Conservation (phyloP, 2,113 vertebrate species). For the Leucopsar rothschildi region DNA sequence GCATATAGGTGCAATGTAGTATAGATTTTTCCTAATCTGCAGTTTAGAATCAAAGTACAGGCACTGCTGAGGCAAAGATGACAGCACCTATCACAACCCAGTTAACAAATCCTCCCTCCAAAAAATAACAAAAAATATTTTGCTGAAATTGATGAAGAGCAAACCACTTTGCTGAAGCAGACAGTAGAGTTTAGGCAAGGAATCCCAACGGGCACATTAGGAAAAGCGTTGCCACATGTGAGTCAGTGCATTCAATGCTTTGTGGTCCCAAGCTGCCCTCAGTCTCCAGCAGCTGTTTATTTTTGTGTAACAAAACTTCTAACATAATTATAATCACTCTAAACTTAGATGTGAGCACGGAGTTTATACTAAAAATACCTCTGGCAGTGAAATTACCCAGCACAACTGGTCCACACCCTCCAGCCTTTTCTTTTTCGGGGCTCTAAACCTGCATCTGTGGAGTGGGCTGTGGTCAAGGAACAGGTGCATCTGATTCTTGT, state of each 20-base stretch:
- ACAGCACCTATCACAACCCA: background rate
- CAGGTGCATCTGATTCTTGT: constrained; percentile 24
- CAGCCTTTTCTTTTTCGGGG: background rate
- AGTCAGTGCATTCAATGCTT: background rate
- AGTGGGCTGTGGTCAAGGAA: background rate
- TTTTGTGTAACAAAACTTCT: constrained; percentile 25
- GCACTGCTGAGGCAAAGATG: background rate
- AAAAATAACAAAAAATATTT: background rate
- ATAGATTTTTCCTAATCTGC: too few relatives aligned
- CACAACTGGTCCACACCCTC: background rate
- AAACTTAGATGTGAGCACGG: constrained; percentile 4
- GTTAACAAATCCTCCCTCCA: background rate
- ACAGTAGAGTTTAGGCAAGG: background rate
- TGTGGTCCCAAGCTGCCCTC: background rate
- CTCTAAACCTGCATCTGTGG: background rate
- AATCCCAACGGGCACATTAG: background rate
- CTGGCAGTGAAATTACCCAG: background rate
- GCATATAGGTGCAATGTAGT: background rate
- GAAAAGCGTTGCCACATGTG: background rate
- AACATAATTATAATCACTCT: constrained; percentile 21
- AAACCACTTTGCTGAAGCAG: background rate
- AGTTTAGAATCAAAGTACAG: background rate
- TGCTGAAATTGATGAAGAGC: background rate
- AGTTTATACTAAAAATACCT: constrained; percentile 17
- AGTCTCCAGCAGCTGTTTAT: constrained; percentile 19